Percentiles rank a stretch among this genome's conserved stretches.
Evolutionary conservation across 2,113 vertebrate genomes (phyloP).

Genomic region (Neotoma lepida): DNA sequence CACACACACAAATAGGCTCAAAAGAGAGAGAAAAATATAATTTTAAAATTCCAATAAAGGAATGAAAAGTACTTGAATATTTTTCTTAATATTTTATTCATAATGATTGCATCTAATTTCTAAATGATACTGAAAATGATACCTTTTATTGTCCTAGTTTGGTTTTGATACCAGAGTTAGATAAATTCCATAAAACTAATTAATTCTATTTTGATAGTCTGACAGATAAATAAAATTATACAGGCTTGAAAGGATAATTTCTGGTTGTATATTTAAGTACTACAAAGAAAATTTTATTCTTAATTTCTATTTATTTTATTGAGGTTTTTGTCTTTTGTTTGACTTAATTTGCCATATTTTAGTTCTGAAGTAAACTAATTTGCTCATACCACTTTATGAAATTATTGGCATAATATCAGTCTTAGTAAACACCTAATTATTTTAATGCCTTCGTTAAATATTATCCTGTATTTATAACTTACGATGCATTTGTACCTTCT

Average conservation of each 20-base stretch:
- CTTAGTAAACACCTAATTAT: background rate
- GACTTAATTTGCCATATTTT: background rate
- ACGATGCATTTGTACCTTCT: background rate
- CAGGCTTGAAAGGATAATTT: background rate
- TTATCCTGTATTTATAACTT: background rate
- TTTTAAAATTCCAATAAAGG: background rate
- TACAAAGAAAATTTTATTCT: background rate
- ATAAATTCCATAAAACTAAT: background rate
- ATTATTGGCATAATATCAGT: background rate
- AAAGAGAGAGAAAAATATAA: background rate
- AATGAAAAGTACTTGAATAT: background rate
- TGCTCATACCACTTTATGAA: background rate
- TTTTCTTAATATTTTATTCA: background rate
- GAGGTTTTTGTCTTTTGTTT: background rate
- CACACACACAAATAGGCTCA: background rate
- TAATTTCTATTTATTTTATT: background rate
- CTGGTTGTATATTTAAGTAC: background rate
- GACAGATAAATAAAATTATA: background rate
- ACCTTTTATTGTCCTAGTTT: background rate
- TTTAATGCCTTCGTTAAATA: background rate
- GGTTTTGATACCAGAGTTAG: background rate
- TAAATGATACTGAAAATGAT: background rate
- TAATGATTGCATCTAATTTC: background rate
- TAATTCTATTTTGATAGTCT: background rate
- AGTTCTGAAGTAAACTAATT: background rate